Percentiles rank a stretch among this genome's conserved stretches.
These are phyloP conservation scores for Leptopterna dolabrata DNA, from an alignment of 2,888 invertebrate species.

Conservation along the genomic window DNA sequence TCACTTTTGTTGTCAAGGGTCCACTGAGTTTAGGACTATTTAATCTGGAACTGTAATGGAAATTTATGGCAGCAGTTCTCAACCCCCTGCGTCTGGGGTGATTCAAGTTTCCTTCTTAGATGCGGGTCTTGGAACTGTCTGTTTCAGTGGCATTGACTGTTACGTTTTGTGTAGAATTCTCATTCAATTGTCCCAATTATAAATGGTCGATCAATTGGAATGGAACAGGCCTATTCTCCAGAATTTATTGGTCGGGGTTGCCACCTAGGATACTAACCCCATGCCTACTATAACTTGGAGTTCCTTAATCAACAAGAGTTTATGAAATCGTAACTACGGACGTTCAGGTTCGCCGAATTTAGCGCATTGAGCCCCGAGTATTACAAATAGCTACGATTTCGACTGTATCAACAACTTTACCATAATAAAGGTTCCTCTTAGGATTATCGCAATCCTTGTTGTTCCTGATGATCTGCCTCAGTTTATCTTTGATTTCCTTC, in stretches of 20 bases:
- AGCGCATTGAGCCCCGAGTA: no score
- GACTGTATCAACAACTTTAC: background rate
- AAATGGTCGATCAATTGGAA: no score
- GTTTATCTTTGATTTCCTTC: slow-evolving; percentile 69
- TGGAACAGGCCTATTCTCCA: no score
- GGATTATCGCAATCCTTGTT: slow-evolving; percentile 51
- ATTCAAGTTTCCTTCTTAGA: background rate
- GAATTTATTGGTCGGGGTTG: no score
- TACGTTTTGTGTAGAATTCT: background rate
- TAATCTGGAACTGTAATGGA: background rate
- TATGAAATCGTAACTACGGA: no score
- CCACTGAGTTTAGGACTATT: background rate
- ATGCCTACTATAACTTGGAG: no score
- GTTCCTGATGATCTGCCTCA: slow-evolving; percentile 35
- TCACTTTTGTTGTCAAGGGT: no score
- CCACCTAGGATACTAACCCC: no score
- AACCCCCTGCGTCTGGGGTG: slow-evolving; percentile 15
- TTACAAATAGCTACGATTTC: no score
- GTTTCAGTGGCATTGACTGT: background rate
- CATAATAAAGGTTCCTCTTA: background rate
- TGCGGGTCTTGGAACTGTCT: background rate
- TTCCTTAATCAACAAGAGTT: no score
- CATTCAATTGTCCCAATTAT: no score
- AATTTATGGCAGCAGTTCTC: slow-evolving; percentile 21
- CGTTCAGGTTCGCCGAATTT: no score